A percentile compares a stretch with the other conserved stretches of the same genome.
These are phyloP conservation scores for Micronycteris hirsuta DNA, from an alignment of 2,113 vertebrate genomes.

Conservation along the genomic window DNA sequence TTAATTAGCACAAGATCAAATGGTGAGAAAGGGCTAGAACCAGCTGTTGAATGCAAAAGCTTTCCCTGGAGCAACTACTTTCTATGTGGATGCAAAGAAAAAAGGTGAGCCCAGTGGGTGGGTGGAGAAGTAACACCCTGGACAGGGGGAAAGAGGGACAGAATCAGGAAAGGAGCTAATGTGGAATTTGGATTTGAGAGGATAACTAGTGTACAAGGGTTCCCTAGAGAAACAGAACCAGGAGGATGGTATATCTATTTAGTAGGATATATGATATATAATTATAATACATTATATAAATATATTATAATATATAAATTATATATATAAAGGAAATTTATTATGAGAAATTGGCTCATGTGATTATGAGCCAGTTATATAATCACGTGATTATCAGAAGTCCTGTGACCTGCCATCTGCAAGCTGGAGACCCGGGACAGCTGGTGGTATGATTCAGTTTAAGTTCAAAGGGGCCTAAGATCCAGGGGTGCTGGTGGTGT, in stretches of 20 bases:
- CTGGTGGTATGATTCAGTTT: background rate
- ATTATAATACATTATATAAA: background rate
- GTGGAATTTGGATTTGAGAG: background rate
- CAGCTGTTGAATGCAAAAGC: background rate
- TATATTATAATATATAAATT: background rate
- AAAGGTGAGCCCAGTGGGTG: no score
- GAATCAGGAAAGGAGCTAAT: background rate
- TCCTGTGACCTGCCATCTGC: background rate
- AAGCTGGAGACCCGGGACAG: background rate
- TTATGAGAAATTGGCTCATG: background rate
- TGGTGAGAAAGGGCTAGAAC: no score
- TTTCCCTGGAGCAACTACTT: background rate
- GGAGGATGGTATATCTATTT: background rate
- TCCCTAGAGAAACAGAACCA: background rate
- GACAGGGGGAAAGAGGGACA: background rate
- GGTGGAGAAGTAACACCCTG: background rate
- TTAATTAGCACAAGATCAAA: fast-evolving
- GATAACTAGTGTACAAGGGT: background rate
- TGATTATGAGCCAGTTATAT: no score
- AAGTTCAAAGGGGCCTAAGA: background rate
- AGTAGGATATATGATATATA: background rate
- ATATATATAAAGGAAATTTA: background rate
- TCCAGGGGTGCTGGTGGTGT: background rate
- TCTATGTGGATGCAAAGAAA: background rate
- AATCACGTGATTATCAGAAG: no score